Evolutionary conservation across 2,113 vertebrate genomes (phyloP).

Genomic region (Noturus placidus): DNA sequence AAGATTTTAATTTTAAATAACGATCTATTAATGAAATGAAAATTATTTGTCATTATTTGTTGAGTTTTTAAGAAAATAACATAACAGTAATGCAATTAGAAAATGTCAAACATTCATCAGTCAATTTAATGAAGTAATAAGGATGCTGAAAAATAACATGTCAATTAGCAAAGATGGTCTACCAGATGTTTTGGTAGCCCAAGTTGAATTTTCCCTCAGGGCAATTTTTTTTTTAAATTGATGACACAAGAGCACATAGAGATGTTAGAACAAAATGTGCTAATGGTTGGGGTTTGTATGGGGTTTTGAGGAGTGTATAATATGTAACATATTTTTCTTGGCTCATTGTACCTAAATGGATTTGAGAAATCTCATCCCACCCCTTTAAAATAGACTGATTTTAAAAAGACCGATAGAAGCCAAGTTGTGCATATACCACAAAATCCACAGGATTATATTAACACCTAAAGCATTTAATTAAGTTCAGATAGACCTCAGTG

Average conservation of each 20-base stretch:
- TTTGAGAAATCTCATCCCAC: neutral
- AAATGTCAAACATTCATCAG: neutral
- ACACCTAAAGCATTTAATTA: neutral
- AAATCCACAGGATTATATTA: constrained; percentile 9
- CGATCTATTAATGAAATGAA: neutral
- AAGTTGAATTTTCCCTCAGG: neutral
- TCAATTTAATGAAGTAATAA: neutral
- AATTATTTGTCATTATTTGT: neutral
- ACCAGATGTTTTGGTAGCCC: neutral
- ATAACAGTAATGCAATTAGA: neutral
- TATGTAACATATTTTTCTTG: neutral
- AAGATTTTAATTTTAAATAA: no score
- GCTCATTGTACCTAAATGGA: neutral
- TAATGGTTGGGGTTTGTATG: neutral
- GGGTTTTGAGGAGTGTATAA: neutral
- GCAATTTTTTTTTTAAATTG: neutral
- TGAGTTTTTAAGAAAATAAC: neutral
- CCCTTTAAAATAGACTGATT: neutral
- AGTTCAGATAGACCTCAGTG: neutral
- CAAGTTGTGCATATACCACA: neutral
- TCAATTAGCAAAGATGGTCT: neutral
- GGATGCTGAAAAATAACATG: neutral
- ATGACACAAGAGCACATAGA: neutral
- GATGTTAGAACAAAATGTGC: neutral
- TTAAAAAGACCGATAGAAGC: neutral